phyloP scores from a whole-genome alignment of 2,888 invertebrate species.

The Spilosoma lubricipeda region DNA sequence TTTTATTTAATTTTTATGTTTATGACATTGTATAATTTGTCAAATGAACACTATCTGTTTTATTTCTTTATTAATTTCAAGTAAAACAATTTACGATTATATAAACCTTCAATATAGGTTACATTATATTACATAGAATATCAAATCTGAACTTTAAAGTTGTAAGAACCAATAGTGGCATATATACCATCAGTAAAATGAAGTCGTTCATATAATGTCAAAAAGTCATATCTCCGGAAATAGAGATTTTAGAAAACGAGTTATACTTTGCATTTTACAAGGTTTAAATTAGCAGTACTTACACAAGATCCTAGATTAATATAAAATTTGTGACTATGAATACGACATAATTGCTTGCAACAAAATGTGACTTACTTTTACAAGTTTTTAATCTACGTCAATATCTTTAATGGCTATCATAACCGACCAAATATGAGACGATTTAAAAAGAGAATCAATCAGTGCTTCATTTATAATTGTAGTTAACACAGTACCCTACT shows the following conservation, averaged over 20 bases:
- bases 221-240: neutral
- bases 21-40: neutral
- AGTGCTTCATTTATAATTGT: slow-evolving; percentile 6
- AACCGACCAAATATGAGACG: neutral
- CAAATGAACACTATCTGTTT: neutral
- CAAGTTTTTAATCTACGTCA: slow-evolving; percentile 56
- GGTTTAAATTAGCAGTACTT: slow-evolving; percentile 14
- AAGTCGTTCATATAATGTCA: neutral
- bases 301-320: slow-evolving; percentile 44
- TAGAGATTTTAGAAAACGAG: neutral
- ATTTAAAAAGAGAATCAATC: neutral
- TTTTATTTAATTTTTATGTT: neutral
- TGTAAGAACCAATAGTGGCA: neutral
- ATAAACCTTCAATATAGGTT: no score
- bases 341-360: slow-evolving; percentile 68
- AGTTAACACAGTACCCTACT: slow-evolving; percentile 35
- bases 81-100: no score
- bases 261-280: neutral
- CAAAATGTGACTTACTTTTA: slow-evolving; percentile 61
- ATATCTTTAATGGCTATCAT: neutral
- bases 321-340: slow-evolving; percentile 59
- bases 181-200: neutral
- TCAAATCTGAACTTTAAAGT: neutral
- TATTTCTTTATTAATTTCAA: neutral
- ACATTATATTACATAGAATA: no score